phyloP scores from a whole-genome alignment of 2,113 vertebrate species.

The Lepus europaeus region DNA sequence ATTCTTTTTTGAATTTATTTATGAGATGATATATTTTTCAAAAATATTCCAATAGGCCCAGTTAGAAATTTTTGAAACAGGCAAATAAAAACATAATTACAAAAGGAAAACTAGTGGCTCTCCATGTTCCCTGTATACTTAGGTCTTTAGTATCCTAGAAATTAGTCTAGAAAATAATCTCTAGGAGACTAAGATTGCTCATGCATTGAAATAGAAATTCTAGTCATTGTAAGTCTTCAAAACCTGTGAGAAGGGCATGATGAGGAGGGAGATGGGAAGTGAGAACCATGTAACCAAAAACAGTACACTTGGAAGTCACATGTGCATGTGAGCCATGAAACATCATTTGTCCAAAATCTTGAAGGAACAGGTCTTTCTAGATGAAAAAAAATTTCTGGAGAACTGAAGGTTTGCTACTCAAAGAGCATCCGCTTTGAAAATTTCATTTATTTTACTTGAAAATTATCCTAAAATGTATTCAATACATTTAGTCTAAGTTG shows the following conservation, averaged over 20 bases:
- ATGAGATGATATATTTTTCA: neutral
- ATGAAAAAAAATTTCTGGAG: neutral
- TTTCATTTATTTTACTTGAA: slow-evolving; percentile 27
- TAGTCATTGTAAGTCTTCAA: neutral
- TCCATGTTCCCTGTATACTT: neutral
- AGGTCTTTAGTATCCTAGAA: neutral
- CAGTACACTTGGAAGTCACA: neutral
- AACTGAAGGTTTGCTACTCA: neutral
- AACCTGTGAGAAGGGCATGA: neutral
- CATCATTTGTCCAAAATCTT: neutral
- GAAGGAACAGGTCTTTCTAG: neutral
- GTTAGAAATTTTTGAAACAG: neutral
- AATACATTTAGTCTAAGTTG: neutral
- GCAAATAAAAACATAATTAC: neutral
- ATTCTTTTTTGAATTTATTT: slow-evolving; percentile 25
- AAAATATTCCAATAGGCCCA: neutral
- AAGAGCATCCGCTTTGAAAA: neutral
- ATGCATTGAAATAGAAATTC: neutral
- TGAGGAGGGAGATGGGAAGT: neutral
- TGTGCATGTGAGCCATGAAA: neutral
- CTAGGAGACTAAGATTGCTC: neutral
- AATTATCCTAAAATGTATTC: slow-evolving; percentile 10
- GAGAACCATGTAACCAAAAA: neutral
- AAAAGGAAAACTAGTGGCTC: neutral
- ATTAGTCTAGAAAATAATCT: neutral